These are phyloP conservation scores for Trichoplusia ni DNA, from an alignment of 1,140 invertebrate genomes.

Conservation along the genomic window DNA sequence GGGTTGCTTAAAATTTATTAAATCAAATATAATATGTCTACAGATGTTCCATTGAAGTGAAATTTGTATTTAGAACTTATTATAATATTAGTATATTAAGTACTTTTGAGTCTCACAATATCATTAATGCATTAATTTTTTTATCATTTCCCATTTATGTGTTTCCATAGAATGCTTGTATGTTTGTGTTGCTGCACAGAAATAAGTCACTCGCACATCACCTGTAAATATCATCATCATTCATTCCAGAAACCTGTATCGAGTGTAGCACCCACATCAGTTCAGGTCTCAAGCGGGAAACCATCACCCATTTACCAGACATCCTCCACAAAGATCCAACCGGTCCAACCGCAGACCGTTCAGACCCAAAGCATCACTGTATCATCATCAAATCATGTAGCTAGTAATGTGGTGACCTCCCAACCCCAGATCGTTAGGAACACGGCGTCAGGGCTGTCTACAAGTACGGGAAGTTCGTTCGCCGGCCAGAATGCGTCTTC, in stretches of 20 bases:
- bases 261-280: conserved; percentile 89
- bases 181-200: conserved; percentile 3
- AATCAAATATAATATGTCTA: no score
- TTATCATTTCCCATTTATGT: neutral
- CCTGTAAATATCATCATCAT: conserved; percentile 78
- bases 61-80: no score
- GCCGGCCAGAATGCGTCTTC: conserved; percentile 73
- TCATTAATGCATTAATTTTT: neutral
- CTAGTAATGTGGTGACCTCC: conserved; percentile 71
- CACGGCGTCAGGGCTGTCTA: conserved; percentile 73
- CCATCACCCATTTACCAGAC: conserved; percentile 91
- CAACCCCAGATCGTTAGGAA: conserved; percentile 79
- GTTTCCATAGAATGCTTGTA: neutral
- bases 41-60: no score
- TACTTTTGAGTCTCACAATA: neutral
- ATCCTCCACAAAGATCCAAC: conserved; percentile 90
- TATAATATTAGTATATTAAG: no score
- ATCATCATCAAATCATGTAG: conserved; percentile 66
- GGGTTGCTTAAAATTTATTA: no score
- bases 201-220: conserved; percentile 41
- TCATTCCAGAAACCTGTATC: conserved; percentile 87
- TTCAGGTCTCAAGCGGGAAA: conserved; percentile 84
- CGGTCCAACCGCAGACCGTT: conserved; percentile 89
- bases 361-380: conserved; percentile 74
- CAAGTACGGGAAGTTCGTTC: conserved; percentile 59